Evolutionary conservation across 92 coral and sea anemone genomes (phyloP).

Genomic region (Phenganax marumi): DNA sequence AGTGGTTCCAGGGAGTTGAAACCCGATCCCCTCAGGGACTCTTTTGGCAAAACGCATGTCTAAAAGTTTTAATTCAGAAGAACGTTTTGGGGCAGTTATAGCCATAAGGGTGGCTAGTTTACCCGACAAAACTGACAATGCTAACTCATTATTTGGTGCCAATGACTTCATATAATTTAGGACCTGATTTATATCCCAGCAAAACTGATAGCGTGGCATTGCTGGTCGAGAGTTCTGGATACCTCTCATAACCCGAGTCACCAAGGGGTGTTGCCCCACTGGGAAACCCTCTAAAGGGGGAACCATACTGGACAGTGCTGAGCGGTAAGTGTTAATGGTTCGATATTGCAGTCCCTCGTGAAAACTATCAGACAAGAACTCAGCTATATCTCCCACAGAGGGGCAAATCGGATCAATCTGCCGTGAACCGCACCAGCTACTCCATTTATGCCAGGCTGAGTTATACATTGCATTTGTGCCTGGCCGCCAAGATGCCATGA

Average conservation of each 20-base stretch:
- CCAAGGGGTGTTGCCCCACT: slow-evolving; percentile 24
- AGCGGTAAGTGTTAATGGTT: slow-evolving; percentile 26
- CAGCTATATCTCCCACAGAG: slow-evolving; percentile 12
- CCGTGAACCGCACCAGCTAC: slow-evolving; percentile 1
- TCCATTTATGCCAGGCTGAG: slow-evolving; percentile 12
- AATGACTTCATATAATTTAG: no score
- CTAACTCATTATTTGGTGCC: no score
- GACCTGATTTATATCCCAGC: no score
- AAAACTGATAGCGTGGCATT: no score
- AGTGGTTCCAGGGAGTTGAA: background rate
- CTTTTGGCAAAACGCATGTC: background rate
- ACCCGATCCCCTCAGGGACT: background rate
- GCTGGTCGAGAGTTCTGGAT: background rate
- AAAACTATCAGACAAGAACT: background rate
- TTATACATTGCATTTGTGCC: slow-evolving; percentile 48
- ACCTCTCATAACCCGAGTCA: background rate
- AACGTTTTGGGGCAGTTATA: background rate
- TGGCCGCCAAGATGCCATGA: slow-evolving; percentile 46
- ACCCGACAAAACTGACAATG: no score
- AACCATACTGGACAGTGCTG: slow-evolving; percentile 23
- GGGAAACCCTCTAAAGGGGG: slow-evolving; percentile 30
- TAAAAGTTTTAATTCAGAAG: background rate
- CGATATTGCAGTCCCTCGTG: background rate
- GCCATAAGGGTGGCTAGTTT: background rate
- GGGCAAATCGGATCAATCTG: slow-evolving; percentile 36